A percentile compares a stretch with the other conserved stretches of the same genome.
phyloP scores from a whole-genome alignment of 2,888 invertebrate genomes.

The Apodemia hepburni region DNA sequence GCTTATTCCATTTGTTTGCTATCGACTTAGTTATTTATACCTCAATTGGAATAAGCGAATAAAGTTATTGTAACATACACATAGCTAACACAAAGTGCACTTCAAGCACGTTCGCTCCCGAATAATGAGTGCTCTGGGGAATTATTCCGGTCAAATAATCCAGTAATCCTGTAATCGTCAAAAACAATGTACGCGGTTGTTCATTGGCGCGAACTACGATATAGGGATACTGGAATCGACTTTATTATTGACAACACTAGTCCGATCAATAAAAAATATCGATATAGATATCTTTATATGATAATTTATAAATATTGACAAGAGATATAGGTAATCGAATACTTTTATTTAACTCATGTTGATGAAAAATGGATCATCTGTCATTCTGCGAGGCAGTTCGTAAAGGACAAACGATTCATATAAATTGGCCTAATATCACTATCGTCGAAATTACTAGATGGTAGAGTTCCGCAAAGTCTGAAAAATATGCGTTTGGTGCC shows the following conservation, averaged over 20 bases:
- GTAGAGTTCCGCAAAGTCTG: too few relatives aligned
- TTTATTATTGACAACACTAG: not conserved
- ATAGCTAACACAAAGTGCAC: conserved; percentile 9
- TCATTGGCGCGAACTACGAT: conserved; percentile 47
- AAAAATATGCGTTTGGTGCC: too few relatives aligned
- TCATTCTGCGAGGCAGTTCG: too few relatives aligned
- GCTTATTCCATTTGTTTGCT: not conserved
- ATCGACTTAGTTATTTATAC: conserved; percentile 9
- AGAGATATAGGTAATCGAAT: too few relatives aligned
- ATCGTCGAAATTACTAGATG: too few relatives aligned
- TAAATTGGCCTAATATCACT: too few relatives aligned
- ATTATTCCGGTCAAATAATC: conserved; percentile 72
- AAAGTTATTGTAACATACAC: conserved; percentile 13
- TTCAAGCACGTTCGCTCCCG: conserved; percentile 12
- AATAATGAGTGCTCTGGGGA: conserved; percentile 41
- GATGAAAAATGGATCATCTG: too few relatives aligned
- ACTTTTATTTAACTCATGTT: too few relatives aligned
- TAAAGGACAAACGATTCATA: too few relatives aligned
- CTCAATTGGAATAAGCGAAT: conserved; percentile 4
- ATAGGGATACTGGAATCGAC: conserved; percentile 39
- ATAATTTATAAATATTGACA: too few relatives aligned
- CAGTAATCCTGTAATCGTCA: conserved; percentile 64
- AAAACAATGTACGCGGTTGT: conserved; percentile 61
- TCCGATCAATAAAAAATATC: too few relatives aligned
- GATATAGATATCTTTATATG: too few relatives aligned